Evolutionary conservation across 2,113 vertebrate genomes (phyloP).

Genomic region (human (Homo sapiens)): GRCh38 chrX:30229001-30229500

Average conservation of each 20-base stretch:
- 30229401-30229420: too few species aligned
- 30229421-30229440: too few species aligned
- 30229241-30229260: background rate
- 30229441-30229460: too few species aligned
- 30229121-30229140: background rate
- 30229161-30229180: background rate
- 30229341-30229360: too few species aligned
- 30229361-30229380: too few species aligned
- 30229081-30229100: background rate
- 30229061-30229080: background rate
- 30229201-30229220: background rate
- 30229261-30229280: too few species aligned
- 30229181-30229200: background rate
- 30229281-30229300: too few species aligned
- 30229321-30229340: too few species aligned
- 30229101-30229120: background rate
- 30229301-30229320: too few species aligned
- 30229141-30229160: background rate
- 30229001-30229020: background rate
- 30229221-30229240: background rate
- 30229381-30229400: too few species aligned
- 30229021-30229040: background rate
- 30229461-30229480: too few species aligned
- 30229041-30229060: background rate
- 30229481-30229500: too few species aligned